Base-by-base conservation (phyloP, 2,113 vertebrate species). In the Tachycineta bicolor region DNA sequence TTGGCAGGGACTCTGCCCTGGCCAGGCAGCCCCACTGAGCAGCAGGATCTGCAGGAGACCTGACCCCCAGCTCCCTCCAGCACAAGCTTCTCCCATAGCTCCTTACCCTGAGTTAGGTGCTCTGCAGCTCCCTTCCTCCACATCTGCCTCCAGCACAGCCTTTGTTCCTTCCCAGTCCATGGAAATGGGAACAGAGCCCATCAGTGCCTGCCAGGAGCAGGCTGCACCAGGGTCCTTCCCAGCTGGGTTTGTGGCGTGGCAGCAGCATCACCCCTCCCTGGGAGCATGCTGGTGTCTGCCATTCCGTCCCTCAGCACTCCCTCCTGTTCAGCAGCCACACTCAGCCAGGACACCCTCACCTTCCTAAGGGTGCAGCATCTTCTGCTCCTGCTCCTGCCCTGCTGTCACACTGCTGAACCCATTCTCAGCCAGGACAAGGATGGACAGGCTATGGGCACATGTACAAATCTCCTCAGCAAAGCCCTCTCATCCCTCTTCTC, bases 271-370 rank as follows among this genome's bases (percentile, higher is more conserved):
- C 3, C 53, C 43, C 28, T 31, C 4, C 3, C 39, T 31, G 5
- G 3, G 39, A 2, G 4, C 63, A 14, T 34, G 20, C 5, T 59
- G 52, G 25, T 34, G 60, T 10, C 69, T 21, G 49, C 13, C 24
- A 52, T 46, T 47, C 26, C 41, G 39, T 34, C 39, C 41, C 63
- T 68, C 33, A 55, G 28, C 33, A 29, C 46, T 60, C 31, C 21
- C 31, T 11, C 31, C 31, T 47, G 0, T 12, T 59, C 33, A 26
- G 33, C 7, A 50, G 41, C 0, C 2, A 56, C 14, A 28, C 43
- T 56, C 53, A 63, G 13, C 12, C 60, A 78, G 46, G 33, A 39
- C 46, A 15, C 34, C 1, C n/a, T 62, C 53, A 16, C 60, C 37
- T 31, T 39, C 74, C 68, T 23, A n/a, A 81, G 47, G n/a, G 31